These are phyloP conservation scores for Junonia oenone DNA, from an alignment of 2,888 invertebrate species.

Conservation along the genomic window DNA sequence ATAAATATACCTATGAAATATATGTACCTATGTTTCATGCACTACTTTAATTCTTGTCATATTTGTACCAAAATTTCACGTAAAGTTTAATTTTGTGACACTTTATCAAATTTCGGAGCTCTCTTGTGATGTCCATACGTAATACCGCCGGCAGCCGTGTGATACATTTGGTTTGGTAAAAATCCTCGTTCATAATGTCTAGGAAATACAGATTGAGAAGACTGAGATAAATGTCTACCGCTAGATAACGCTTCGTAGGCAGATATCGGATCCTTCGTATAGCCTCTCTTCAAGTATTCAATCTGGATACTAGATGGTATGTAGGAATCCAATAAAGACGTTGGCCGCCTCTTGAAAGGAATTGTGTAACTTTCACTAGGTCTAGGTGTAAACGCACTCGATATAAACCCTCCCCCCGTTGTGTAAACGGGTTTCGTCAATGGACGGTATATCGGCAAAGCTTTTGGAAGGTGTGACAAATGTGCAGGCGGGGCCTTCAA, in stretches of 20 bases:
- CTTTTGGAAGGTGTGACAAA: slow-evolving; percentile 60
- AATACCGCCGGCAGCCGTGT: slow-evolving; percentile 63
- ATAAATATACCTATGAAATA: too few species aligned
- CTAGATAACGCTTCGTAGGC: slow-evolving; percentile 65
- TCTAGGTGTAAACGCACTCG: slow-evolving; percentile 43
- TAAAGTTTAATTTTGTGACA: slow-evolving; percentile 38
- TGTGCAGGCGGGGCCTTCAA: slow-evolving; percentile 54
- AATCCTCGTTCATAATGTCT: slow-evolving; percentile 67
- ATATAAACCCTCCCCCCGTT: slow-evolving; percentile 37
- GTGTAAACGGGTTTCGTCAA: slow-evolving; percentile 57
- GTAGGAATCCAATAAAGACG: slow-evolving; percentile 80
- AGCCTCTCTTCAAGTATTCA: slow-evolving; percentile 68
- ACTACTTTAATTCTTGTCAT: neutral
- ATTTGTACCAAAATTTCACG: neutral
- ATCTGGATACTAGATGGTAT: slow-evolving; percentile 78
- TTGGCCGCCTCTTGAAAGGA: slow-evolving; percentile 57
- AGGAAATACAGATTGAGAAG: slow-evolving; percentile 40
- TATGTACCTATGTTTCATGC: neutral
- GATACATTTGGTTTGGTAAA: slow-evolving; percentile 72
- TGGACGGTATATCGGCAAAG: slow-evolving; percentile 59
- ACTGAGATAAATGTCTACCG: slow-evolving; percentile 46
- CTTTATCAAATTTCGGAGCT: slow-evolving; percentile 46
- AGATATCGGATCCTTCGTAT: slow-evolving; percentile 57
- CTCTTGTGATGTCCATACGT: slow-evolving; percentile 69
- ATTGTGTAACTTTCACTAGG: slow-evolving; percentile 45